Conservation (phyloP, 37 sponge, comb jelly and placozoan species). For the Ianthella basta region DNA sequence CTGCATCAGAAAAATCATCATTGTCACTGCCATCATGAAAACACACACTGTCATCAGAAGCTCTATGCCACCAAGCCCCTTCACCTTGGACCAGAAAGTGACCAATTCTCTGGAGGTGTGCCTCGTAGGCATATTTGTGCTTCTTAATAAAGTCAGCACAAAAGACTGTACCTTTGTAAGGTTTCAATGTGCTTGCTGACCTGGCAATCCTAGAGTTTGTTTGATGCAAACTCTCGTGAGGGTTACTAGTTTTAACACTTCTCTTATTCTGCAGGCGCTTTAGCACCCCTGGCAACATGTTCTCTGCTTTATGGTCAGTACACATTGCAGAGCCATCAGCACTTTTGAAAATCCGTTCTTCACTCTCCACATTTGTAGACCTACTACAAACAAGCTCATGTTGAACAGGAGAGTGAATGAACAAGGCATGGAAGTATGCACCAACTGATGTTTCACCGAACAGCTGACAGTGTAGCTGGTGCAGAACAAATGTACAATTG, state of each 20-base stretch:
- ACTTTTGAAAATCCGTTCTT: neutral
- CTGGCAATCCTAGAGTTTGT: neutral
- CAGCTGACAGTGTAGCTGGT: neutral
- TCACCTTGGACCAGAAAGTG: neutral
- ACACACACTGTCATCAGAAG: too few relatives aligned
- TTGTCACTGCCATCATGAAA: too few relatives aligned
- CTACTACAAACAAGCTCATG: neutral
- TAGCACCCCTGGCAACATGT: neutral
- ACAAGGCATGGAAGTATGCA: neutral
- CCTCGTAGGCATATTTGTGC: neutral
- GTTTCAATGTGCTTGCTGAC: neutral
- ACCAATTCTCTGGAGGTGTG: conserved; percentile 2
- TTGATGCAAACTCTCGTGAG: neutral
- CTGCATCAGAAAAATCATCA: too few relatives aligned
- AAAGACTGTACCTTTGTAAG: neutral
- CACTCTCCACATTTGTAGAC: neutral
- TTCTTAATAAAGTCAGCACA: neutral
- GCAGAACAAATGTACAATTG: neutral
- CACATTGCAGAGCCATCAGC: neutral
- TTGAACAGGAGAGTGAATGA: neutral
- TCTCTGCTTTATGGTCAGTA: neutral
- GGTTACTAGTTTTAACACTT: neutral
- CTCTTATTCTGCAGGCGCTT: neutral
- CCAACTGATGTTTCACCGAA: neutral
- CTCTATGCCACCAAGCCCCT: too few relatives aligned